Evolutionary conservation across 2,113 vertebrate species (phyloP), one percentile per base, ranked within the genome.

Genomic region (Megalops atlanticus): DNA sequence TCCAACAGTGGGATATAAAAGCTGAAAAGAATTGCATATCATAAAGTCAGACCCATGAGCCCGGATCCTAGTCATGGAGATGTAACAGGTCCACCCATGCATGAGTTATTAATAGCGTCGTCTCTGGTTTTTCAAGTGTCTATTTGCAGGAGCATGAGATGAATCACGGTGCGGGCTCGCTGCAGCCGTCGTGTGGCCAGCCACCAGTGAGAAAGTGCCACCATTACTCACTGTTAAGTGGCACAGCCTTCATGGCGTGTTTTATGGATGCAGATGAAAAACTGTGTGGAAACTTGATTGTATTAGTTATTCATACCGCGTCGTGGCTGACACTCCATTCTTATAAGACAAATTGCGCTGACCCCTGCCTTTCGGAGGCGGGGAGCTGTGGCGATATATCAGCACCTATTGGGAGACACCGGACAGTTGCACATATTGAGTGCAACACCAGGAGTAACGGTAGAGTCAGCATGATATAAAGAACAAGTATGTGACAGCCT

Each of bases 371-470:
- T n/a, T 43, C 7, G 52, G 27, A 33, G 73, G 49, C 39, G 21
- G 5, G 27, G 21, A 43, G 21, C 33, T 79, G 24, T 54, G 58
- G 81, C 77, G 10, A 70, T 69, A 16, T 72, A 82, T 74, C 74
- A 75, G 70, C 84, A 87, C 87, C 85, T 81, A 79, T 85, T 68
- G 36, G 52, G 70, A 31, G 58, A 31, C 14, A 10, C 31, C 8
- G 69, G 47, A 52, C 45, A 74, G 27, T 52, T 36, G 16, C 33
- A 11, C 75, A 54, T 35, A 54, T 54, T 38, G 75, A 52, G 36
- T 1, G 47, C 47, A 36, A 52, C n/a, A 41, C 24, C 39, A 31
- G n/a, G 35, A 40, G 38, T n/a, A 52, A n/a, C 38, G 7, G 80
- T n/a, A 31, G 54, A 76, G 45, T 45, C 8, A 18, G 58, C 7